Evolutionary conservation across 92 coral and sea anemone species (phyloP), one percentile per base, ranked within the genome.

Genomic region (Montipora capitata): DNA sequence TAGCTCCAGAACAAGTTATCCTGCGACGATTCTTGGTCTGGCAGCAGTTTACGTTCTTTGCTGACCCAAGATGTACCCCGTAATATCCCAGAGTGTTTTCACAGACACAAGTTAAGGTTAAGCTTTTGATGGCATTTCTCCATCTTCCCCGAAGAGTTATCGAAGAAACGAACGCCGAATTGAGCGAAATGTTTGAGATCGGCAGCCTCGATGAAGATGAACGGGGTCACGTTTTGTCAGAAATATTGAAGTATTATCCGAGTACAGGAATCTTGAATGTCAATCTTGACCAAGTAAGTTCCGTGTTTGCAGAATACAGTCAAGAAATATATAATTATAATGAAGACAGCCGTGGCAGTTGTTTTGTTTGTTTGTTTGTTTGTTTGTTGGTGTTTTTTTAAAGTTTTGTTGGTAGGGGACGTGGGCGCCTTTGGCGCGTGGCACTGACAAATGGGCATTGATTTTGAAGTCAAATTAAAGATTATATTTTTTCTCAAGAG

Each of bases 81-180:
- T 81, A 98, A 98, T 79, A 98, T 95, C 73, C 99, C 98, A 62
- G 99, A 98, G 74, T 98, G 99, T 89, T 98, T 98, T 66, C 99
- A 98, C 82, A 89, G 68, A 94, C 99, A 3, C 98, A 94, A 45
- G 99, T 98, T 14, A 98, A 98, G 74, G 81, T 96, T 4, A 98
- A 98, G 81, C 87, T 98, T 17, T 82, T 98, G 80, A 98, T 96
- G 98, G 98, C 99, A 0, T 98, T 98, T 89, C 93, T 98, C 14
- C 98, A 98, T 57, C 88, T 98, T 13, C 99, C 99, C 70, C 94
- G 99, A 17, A 93, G 99, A 43, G 98, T 93, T n/a, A 85, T 96
- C 9, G 98, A 98, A 72, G 99, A 98, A 89, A 96, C 96, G 62
- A 96, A 86, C 77, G 85, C 93, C 16, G 98, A 96, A 71, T 76